These are phyloP conservation scores for Stratiolaelaps scimitus DNA, from an alignment of 1,140 invertebrate species.

Conservation along the genomic window DNA sequence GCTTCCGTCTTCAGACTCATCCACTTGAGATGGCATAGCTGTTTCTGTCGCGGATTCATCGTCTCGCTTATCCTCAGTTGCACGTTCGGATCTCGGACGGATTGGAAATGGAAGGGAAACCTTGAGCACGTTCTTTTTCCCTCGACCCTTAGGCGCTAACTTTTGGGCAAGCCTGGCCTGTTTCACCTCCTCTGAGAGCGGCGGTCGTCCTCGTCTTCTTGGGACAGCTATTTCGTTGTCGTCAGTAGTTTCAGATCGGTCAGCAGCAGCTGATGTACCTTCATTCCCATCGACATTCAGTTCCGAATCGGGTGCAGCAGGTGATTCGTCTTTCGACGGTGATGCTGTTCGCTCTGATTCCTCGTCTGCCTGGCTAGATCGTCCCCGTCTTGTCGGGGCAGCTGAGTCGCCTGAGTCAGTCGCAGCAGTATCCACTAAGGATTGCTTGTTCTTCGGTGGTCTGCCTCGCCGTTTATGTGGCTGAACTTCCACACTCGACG, in stretches of 20 bases:
- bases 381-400: too few species aligned
- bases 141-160: not conserved
- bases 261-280: not conserved
- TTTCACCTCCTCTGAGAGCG: not conserved
- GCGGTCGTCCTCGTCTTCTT: not conserved
- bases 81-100: constrained; percentile 5
- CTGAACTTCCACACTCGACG: too few species aligned
- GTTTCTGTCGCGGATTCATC: not conserved
- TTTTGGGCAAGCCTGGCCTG: not conserved
- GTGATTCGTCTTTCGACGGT: too few species aligned
- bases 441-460: too few species aligned
- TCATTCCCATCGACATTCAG: too few species aligned
- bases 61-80: not conserved
- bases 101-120: constrained; percentile 6
- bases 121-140: constrained; percentile 22
- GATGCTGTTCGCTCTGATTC: too few species aligned
- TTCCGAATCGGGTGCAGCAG: too few species aligned
- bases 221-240: not conserved
- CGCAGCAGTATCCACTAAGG: too few species aligned
- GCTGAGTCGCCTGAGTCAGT: too few species aligned
- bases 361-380: too few species aligned
- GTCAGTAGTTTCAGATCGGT: not conserved
- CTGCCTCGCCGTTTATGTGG: too few species aligned
- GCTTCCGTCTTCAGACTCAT: not conserved
- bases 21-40: too few species aligned